phyloP scores from a whole-genome alignment of 2,797 vertebrate genomes.

The Diplodus sargus region DNA sequence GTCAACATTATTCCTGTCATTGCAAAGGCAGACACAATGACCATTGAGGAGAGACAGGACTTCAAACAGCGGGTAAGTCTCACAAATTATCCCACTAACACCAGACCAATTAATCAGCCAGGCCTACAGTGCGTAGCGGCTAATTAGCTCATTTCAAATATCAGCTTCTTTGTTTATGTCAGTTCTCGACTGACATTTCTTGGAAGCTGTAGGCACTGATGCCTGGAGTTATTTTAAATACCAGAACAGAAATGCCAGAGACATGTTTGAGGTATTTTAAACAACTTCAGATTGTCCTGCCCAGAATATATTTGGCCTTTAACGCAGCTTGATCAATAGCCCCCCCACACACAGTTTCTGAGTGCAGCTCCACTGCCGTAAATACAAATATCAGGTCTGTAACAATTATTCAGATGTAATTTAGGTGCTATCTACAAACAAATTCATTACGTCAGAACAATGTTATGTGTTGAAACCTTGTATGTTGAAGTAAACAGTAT shows the following conservation, averaged over 20 bases:
- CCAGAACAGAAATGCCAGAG: neutral
- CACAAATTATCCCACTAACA: neutral
- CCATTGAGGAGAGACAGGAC: conserved; percentile 89
- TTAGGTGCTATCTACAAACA: too few relatives aligned
- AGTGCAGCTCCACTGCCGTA: too few relatives aligned
- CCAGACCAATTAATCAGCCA: neutral
- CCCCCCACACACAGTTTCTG: too few relatives aligned
- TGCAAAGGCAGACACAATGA: conserved; percentile 97
- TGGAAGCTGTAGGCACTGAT: too few relatives aligned
- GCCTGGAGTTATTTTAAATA: neutral
- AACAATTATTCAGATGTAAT: too few relatives aligned
- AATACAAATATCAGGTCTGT: too few relatives aligned
- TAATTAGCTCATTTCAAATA: neutral
- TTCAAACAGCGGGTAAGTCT: conserved; percentile 87
- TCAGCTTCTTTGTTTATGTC: neutral
- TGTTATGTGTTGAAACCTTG: too few relatives aligned
- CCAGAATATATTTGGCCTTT: neutral
- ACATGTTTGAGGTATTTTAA: neutral
- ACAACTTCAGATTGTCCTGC: conserved; percentile 1
- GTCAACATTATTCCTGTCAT: conserved; percentile 98
- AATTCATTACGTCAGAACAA: too few relatives aligned
- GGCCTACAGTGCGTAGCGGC: neutral
- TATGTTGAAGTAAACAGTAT: too few relatives aligned
- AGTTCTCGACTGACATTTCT: neutral
- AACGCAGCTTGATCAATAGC: neutral